Evolutionary conservation across 2,113 vertebrate genomes (phyloP).

Genomic region (Ranitomeya variabilis): DNA sequence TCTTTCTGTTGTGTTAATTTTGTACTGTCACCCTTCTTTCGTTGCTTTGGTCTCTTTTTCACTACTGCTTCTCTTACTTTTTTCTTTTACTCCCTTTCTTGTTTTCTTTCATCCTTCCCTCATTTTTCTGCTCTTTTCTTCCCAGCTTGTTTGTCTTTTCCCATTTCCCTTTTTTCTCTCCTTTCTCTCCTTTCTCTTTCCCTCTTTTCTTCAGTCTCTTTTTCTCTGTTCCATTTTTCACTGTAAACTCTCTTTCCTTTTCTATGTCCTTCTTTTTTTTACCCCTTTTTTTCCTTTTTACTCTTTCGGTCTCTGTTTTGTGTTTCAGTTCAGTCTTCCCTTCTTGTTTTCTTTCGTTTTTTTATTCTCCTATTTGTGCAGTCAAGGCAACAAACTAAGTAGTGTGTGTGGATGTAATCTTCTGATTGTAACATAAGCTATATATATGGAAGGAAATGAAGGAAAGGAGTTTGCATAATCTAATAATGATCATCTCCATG

Average conservation of each 20-base stretch:
- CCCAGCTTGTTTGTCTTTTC: background rate
- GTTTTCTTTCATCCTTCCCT: background rate
- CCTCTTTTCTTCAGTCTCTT: background rate
- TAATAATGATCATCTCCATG: constrained; percentile 49
- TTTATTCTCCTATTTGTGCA: background rate
- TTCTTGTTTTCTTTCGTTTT: background rate
- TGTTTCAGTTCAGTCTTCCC: background rate
- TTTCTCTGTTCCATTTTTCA: background rate
- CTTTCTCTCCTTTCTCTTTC: background rate
- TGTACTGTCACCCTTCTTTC: background rate
- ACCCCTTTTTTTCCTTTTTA: background rate
- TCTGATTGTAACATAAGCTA: constrained; percentile 50
- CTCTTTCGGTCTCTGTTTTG: accelerated
- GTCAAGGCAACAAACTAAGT: background rate
- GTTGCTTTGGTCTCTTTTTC: background rate
- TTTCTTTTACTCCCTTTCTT: background rate
- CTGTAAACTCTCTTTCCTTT: background rate
- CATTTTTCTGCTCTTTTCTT: background rate
- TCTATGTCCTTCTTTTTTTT: background rate
- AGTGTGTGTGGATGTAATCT: constrained; percentile 13
- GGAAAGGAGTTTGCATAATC: constrained; percentile 44
- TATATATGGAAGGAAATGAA: constrained; percentile 48
- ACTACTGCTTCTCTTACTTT: background rate
- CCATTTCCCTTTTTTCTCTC: background rate
- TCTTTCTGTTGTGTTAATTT: background rate